Evolutionary conservation across 2,888 invertebrate genomes (phyloP).

Genomic region (Amorpha juglandis): DNA sequence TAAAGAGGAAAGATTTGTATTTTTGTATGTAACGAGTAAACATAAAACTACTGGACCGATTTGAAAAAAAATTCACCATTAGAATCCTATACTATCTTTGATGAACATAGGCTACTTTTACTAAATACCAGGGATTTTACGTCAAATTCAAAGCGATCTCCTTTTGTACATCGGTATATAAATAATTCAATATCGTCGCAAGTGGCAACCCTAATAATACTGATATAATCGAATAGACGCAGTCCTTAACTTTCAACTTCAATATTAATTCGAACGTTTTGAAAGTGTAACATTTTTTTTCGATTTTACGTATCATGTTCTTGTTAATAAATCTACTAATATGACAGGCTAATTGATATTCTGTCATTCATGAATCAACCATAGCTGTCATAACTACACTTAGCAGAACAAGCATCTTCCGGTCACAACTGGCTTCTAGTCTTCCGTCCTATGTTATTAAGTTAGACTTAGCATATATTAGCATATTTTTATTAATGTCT

Average conservation of each 20-base stretch:
- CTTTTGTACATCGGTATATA: too few species aligned
- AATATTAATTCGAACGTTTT: neutral
- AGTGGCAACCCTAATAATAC: neutral
- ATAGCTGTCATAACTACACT: conserved; percentile 3
- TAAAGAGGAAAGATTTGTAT: too few species aligned
- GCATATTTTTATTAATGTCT: too few species aligned
- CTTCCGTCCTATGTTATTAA: neutral
- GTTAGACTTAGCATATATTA: too few species aligned
- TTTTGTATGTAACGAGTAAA: too few species aligned
- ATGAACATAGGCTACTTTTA: too few species aligned
- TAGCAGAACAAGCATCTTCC: conserved; percentile 9
- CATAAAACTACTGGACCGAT: too few species aligned
- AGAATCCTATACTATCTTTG: too few species aligned
- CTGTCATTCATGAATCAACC: neutral
- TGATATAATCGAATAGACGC: neutral
- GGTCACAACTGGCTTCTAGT: neutral
- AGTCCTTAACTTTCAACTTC: neutral
- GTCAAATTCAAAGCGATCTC: too few species aligned
- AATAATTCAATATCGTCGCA: too few species aligned
- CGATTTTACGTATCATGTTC: neutral
- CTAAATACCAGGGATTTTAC: too few species aligned
- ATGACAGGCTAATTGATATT: conserved; percentile 1
- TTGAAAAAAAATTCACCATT: too few species aligned
- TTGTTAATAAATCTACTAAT: conserved; percentile 2
- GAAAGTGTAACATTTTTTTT: conserved; percentile 5